Evolutionary conservation across 2,113 vertebrate genomes (phyloP), one percentile per base, ranked within the genome.

Genomic region (Eubucco bourcierii): DNA sequence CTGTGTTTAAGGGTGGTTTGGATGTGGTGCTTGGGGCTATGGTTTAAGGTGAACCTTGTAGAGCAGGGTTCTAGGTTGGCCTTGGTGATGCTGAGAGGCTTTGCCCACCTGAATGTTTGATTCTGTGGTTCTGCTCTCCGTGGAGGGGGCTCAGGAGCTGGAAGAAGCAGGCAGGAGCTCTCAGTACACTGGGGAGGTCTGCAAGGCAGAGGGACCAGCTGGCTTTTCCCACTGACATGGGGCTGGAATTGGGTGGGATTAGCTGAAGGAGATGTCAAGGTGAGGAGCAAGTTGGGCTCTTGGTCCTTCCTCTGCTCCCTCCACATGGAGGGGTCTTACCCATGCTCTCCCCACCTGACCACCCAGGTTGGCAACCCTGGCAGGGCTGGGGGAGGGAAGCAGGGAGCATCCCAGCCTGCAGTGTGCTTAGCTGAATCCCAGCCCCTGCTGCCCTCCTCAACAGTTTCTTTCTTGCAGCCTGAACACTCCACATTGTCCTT

Each of bases 401-500:
- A 60, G 71, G 74, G 91, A 88, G 58, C 88, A 82, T 63, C 66
- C 9, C 2, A 27, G 71, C 70, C 76, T 0, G 1, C 66, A 52
- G 72, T 2, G 37, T 44, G 71, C 78, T 93, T 12, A 25, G 78
- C 76, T 82, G 89, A 91, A 63, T 92, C 88, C 84, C 80, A 90
- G 91, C 27, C 71, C 88, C 71, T 94, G 87, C 87, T 97, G 93
- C 65, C 84, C 67, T 23, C 90, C 20, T 95, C 96, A 97, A 96
- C 75, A 96, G 95, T 80, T 92, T 91, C 90, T 94, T 96, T 97
- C 96, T 94, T 80, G 80, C 80, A 92, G 91, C 37, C 59, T 97
- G 74, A 97, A 97, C 95, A 75, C 96, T 74, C 93, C 47, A 25
- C 75, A 96, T 94, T 97, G 97, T 96, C 95, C 88, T 92, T 73